phyloP scores from a whole-genome alignment of 2,113 vertebrate genomes.

The Gavialis gangeticus region DNA sequence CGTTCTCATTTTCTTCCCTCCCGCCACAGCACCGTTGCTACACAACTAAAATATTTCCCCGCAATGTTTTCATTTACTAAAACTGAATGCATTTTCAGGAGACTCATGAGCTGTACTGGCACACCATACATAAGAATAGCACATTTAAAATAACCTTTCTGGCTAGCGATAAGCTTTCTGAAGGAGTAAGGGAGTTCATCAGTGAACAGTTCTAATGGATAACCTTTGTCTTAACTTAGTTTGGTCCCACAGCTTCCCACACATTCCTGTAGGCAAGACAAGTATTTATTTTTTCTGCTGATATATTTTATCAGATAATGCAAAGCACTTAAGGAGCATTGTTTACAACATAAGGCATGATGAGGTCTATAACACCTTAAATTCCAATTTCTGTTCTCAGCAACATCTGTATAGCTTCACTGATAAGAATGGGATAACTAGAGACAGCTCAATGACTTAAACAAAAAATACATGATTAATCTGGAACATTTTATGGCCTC shows the following conservation, averaged over 20 bases:
- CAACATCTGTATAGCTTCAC: background rate
- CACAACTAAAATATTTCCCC: background rate
- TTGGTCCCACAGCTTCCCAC: background rate
- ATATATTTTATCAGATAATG: background rate
- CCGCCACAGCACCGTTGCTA: fast-evolving
- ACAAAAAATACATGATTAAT: background rate
- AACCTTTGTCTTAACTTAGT: background rate
- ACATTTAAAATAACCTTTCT: background rate
- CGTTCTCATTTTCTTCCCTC: background rate
- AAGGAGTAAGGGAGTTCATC: background rate
- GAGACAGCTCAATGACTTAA: background rate
- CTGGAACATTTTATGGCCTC: background rate
- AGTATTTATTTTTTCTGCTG: background rate
- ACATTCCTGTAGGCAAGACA: background rate
- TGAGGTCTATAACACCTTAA: background rate
- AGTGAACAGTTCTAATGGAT: background rate
- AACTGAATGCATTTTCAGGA: background rate
- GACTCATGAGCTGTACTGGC: constrained; percentile 9
- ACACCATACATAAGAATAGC: background rate
- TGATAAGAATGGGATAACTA: background rate
- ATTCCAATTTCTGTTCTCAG: background rate
- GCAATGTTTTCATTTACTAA: background rate
- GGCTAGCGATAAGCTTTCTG: background rate
- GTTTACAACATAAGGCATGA: background rate
- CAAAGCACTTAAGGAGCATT: background rate